Evolutionary conservation across 1,140 invertebrate species (phyloP).

Genomic region (Brachionus plicatilis): DNA sequence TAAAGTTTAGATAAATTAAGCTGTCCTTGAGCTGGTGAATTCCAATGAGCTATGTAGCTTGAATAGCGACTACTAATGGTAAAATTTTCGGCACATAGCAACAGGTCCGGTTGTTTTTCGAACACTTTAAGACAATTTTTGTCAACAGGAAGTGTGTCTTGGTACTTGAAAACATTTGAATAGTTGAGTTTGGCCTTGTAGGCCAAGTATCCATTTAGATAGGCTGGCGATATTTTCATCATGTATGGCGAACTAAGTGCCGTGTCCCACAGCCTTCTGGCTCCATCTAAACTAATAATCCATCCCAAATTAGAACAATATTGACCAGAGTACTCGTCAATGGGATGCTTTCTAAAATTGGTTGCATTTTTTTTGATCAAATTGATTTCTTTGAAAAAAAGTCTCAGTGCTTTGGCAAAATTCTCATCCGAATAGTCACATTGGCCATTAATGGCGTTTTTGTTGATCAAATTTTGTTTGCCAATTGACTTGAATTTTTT

Average conservation of each 20-base stretch:
- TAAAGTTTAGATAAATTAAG: conserved; percentile 21
- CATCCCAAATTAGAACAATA: conserved; percentile 40
- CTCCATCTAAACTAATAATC: conserved; percentile 18
- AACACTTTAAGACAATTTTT: conserved; percentile 26
- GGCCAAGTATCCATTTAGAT: conserved; percentile 38
- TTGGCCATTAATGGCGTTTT: background rate
- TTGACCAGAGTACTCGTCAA: background rate
- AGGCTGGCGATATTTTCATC: conserved; percentile 26
- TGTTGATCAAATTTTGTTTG: background rate
- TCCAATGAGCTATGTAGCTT: conserved; percentile 31
- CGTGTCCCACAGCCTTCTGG: background rate
- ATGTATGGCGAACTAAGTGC: conserved; percentile 24
- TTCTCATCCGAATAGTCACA: conserved; percentile 35
- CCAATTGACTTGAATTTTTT: background rate
- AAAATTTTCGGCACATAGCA: conserved; percentile 39
- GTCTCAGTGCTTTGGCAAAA: conserved; percentile 9
- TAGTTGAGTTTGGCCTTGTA: conserved; percentile 8
- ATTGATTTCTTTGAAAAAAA: conserved; percentile 30
- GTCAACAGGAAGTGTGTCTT: background rate
- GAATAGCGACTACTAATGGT: conserved; percentile 21
- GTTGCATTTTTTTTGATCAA: background rate
- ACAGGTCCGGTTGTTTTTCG: background rate
- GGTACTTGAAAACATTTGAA: background rate
- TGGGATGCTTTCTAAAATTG: background rate
- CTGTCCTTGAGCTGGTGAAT: conserved; percentile 11